Evolutionary conservation across 1,140 invertebrate genomes (phyloP), one percentile per base, ranked within the genome.

Genomic region (Drosophila lowei): DNA sequence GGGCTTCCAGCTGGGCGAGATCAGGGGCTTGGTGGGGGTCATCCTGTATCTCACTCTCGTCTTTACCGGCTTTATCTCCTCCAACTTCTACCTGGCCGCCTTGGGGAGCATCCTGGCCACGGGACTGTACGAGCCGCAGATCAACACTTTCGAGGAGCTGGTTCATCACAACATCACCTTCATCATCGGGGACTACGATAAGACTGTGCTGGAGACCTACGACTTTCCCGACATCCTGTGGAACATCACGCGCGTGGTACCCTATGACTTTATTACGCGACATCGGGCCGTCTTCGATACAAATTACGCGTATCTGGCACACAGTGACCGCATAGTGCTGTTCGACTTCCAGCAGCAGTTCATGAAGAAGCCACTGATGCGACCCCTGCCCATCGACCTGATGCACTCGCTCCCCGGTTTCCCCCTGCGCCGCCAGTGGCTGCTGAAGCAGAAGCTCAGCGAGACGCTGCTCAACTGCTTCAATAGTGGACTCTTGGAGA

Each of bases 361-460:
- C 30, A 13, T 83, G 58, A n/a, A 2, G 0, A 81, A 65, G 41
- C 75, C 66, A 0, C 63, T 60, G 1, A 76, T 84, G 49, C 79
- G 56, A 9, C 42, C 42, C 0, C 30, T 84, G 25, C 62, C 59
- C 6, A 58, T 67, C 1, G 48, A 84, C 43, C 16, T 76, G 30
- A 28, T 84, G 42, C 73, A 76, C 7, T 18, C 68, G 0, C 50
- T 84, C 8, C 61, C 65, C 8, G 79, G 79, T 0, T 84, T 64
- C 25, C 75, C 79, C 16, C 76, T 84, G 75, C 72, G 57, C 11
- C 54, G 41, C 0, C 53, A 83, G n/a, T 84, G 61, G 61, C 46
- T 75, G 15, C 55, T 84, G 2, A 78, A 83, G 30, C 15, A 66
- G 1, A 70, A 84, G 11, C 38, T 84, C 1, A 79, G 79, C 49